phyloP scores from a whole-genome alignment of 2,797 vertebrate genomes.

The Sphenopsis melanotis region DNA sequence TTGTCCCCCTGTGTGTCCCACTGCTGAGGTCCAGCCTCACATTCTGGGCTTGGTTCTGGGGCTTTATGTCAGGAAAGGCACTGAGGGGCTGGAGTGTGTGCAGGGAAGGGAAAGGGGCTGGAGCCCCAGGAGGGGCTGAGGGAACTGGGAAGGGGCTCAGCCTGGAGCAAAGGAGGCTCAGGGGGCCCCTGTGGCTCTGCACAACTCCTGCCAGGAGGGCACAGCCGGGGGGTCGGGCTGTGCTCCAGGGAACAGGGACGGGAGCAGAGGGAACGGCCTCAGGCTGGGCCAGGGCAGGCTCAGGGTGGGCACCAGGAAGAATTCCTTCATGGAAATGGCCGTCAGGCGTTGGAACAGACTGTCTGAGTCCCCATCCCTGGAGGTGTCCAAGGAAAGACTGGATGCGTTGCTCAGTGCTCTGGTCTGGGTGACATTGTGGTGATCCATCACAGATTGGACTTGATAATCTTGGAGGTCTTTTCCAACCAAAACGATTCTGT shows the following conservation, averaged over 20 bases:
- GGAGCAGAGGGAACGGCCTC: neutral
- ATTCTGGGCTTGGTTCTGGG: neutral
- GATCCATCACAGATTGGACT: neutral
- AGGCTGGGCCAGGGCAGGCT: too few relatives aligned
- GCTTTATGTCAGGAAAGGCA: fast-evolving
- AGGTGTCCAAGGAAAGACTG: neutral
- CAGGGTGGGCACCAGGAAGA: fast-evolving
- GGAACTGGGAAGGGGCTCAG: neutral
- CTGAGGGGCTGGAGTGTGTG: fast-evolving
- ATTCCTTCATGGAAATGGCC: neutral
- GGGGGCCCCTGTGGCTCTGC: neutral
- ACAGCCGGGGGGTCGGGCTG: neutral
- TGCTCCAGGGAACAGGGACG: neutral
- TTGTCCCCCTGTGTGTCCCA: neutral
- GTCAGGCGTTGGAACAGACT: fast-evolving
- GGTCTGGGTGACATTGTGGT: neutral
- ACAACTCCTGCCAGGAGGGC: neutral
- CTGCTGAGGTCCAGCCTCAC: neutral
- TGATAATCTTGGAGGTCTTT: neutral
- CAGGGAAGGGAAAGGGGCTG: neutral
- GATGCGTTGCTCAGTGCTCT: neutral
- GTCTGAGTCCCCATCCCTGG: neutral
- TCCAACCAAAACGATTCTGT: neutral
- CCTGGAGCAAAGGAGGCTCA: neutral
- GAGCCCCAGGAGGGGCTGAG: neutral